Percentiles rank a stretch among this genome's conserved stretches.
phyloP scores from a whole-genome alignment of 2,888 invertebrate species.

The Morpho helenor region DNA sequence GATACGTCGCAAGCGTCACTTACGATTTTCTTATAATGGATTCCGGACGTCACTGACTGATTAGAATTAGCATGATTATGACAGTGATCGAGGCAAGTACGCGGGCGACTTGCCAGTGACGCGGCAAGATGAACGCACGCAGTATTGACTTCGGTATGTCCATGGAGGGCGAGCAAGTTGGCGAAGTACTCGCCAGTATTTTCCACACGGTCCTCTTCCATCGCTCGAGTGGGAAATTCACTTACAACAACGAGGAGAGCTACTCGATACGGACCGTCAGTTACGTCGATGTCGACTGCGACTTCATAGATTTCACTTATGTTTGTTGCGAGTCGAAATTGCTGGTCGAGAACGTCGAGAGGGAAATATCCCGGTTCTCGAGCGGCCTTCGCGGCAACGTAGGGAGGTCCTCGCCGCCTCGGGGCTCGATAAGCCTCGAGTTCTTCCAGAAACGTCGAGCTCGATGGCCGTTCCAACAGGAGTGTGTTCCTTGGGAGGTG shows the following conservation, averaged over 20 bases:
- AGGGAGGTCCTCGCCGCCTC: conserved; percentile 76
- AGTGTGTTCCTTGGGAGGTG: conserved; percentile 98
- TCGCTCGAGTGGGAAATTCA: conserved; percentile 94
- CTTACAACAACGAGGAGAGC: conserved; percentile 95
- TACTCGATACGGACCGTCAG: conserved; percentile 98
- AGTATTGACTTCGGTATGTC: conserved; percentile 89
- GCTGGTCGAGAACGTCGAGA: conserved; percentile 85
- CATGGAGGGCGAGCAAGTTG: conserved; percentile 94
- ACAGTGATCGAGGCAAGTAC: conserved; percentile 36
- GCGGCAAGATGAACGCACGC: conserved; percentile 86
- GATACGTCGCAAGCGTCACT: conserved; percentile 35
- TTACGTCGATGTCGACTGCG: conserved; percentile 97
- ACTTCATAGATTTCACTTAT: conserved; percentile 98
- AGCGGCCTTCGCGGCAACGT: conserved; percentile 87
- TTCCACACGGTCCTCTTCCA: conserved; percentile 96
- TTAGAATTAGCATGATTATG: conserved; percentile 48
- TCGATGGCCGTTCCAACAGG: conserved; percentile 93
- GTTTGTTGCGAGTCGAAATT: conserved; percentile 94
- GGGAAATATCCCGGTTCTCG: conserved; percentile 88
- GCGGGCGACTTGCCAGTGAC: conserved; percentile 54
- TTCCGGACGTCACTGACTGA: conserved; percentile 40
- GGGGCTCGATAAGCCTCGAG: conserved; percentile 94
- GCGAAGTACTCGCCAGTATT: conserved; percentile 93
- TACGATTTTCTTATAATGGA: conserved; percentile 27
- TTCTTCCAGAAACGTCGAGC: conserved; percentile 96